phyloP scores from a whole-genome alignment of 2,797 vertebrate genomes.

The Botia almorhae region DNA sequence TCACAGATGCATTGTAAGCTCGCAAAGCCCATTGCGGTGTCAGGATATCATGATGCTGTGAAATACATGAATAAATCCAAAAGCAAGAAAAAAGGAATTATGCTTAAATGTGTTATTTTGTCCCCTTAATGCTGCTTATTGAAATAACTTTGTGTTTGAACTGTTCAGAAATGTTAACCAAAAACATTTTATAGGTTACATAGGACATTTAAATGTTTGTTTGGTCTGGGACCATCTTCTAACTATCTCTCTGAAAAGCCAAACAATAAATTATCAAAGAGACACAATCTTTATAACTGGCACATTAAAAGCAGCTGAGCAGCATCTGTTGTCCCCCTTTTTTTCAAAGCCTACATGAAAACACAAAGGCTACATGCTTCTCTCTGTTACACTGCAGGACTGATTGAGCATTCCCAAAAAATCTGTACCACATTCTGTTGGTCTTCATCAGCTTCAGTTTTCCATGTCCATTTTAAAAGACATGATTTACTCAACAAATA shows the following conservation, averaged over 20 bases:
- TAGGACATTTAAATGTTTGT: background rate
- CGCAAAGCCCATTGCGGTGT: too few relatives aligned
- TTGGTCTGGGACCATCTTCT: background rate
- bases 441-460: background rate
- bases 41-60: background rate
- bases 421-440: too few relatives aligned
- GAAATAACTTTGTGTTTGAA: background rate
- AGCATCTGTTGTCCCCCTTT: slow-evolving; percentile 26
- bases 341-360: background rate
- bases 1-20: too few relatives aligned
- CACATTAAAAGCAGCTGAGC: slow-evolving; percentile 20
- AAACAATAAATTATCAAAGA: slow-evolving; percentile 11
- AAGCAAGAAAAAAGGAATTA: background rate
- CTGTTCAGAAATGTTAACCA: background rate
- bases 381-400: too few relatives aligned
- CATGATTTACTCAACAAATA: too few relatives aligned
- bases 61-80: background rate
- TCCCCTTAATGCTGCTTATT: slow-evolving; percentile 43
- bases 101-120: background rate
- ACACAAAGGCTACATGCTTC: too few relatives aligned
- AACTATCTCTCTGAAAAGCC: background rate
- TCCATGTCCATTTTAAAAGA: background rate
- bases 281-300: slow-evolving; percentile 9
- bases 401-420: too few relatives aligned
- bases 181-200: slow-evolving; percentile 15